These are phyloP conservation scores for Lacerta agilis DNA, from an alignment of 2,797 vertebrate genomes.

Conservation along the genomic window DNA sequence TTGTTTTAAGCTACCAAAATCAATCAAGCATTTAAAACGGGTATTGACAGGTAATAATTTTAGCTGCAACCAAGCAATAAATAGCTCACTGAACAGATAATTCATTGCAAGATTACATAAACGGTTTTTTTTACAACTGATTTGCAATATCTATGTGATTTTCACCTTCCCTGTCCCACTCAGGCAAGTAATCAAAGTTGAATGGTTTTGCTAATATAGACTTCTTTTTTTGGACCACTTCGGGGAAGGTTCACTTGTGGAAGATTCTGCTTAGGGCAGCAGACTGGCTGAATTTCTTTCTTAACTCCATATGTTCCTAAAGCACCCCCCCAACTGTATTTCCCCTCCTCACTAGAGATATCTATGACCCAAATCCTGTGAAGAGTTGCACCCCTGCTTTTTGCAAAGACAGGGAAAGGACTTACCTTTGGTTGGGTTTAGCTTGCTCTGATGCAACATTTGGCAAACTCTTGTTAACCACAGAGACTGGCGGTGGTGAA, in stretches of 20 bases:
- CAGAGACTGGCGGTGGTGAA: slow-evolving; percentile 78
- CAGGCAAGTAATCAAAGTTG: background rate
- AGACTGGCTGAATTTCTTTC: background rate
- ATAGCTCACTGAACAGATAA: background rate
- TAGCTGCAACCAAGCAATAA: background rate
- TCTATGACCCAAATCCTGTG: background rate
- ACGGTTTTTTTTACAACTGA: background rate
- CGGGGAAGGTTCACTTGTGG: background rate
- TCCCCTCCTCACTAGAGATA: no score
- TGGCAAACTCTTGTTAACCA: slow-evolving; percentile 82
- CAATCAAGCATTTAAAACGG: background rate
- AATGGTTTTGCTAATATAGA: background rate
- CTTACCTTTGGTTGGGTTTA: slow-evolving; percentile 90
- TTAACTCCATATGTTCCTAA: no score
- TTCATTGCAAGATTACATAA: background rate
- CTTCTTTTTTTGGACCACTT: background rate
- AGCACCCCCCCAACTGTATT: no score
- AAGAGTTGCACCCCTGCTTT: background rate
- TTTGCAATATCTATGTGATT: background rate
- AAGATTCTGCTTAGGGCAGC: background rate
- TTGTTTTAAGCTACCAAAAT: background rate
- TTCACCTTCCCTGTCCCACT: background rate
- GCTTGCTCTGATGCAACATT: slow-evolving; percentile 80
- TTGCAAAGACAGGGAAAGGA: background rate
- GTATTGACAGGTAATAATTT: background rate